These are phyloP conservation scores for Dolichallabes microphthalmus DNA, from an alignment of 2,113 vertebrate species.

Conservation along the genomic window DNA sequence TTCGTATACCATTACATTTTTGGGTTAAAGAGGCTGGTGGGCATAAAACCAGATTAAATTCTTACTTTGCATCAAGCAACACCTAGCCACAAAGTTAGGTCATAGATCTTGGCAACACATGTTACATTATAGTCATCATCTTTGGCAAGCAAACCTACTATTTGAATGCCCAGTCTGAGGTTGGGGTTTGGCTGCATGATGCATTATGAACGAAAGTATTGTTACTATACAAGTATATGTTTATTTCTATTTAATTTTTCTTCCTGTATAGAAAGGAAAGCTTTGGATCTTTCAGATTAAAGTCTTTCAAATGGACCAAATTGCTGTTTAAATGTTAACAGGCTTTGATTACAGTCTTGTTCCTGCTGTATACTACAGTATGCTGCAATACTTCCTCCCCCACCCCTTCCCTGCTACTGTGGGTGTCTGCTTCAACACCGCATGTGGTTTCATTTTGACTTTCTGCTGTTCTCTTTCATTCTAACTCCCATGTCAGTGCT, in stretches of 20 bases:
- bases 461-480: constrained; percentile 22
- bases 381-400: constrained; percentile 8
- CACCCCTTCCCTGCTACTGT: constrained; percentile 44
- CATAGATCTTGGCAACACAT: constrained; percentile 65
- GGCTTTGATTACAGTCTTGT: not conserved
- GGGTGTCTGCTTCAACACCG: constrained; percentile 43
- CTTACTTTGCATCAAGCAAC: constrained; percentile 58
- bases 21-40: constrained; percentile 60
- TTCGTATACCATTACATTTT: constrained; percentile 63
- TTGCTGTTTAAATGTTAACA: not conserved
- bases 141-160: constrained; percentile 66
- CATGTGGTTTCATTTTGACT: constrained; percentile 57
- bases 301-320: not conserved
- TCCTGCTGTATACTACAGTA: not conserved
- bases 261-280: not conserved
- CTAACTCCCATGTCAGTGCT: constrained; percentile 38
- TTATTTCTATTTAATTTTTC: not conserved
- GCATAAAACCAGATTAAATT: constrained; percentile 63
- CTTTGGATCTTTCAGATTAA: not conserved
- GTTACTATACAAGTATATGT: not conserved
- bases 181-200: constrained; percentile 55
- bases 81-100: constrained; percentile 63
- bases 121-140: constrained; percentile 69
- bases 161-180: constrained; percentile 58
- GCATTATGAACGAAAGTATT: constrained; percentile 29